Percentiles rank a stretch among this genome's conserved stretches.
Evolutionary conservation across 2,888 invertebrate species (phyloP).

Genomic region (Cristatella mucedo): DNA sequence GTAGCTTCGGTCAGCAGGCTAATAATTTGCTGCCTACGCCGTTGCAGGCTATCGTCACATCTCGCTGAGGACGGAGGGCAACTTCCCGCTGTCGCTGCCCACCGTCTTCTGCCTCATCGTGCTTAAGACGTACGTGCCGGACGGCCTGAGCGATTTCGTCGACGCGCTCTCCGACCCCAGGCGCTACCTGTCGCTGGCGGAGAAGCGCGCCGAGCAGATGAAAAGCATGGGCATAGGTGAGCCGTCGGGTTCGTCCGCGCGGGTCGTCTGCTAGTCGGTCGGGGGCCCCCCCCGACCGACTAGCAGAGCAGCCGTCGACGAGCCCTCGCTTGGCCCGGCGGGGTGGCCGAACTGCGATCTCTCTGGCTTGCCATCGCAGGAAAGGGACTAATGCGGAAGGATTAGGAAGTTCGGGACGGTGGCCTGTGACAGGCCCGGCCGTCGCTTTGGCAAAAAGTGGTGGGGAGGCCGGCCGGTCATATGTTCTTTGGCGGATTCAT

Average conservation of each 20-base stretch:
- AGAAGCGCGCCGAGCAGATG: constrained; percentile 76
- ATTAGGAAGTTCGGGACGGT: no score
- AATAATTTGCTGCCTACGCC: no score
- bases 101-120: constrained; percentile 98
- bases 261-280: neutral
- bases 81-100: constrained; percentile 94
- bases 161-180: constrained; percentile 82
- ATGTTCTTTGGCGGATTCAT: no score
- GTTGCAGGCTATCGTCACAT: constrained; percentile 81
- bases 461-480: no score
- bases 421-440: no score
- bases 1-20: no score
- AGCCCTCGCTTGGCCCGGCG: no score
- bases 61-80: constrained; percentile 88
- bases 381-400: no score
- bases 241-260: constrained; percentile 20
- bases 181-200: constrained; percentile 63
- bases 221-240: constrained; percentile 83
- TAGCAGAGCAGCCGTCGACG: no score
- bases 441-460: no score
- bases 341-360: no score
- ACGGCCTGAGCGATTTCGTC: constrained; percentile 96
- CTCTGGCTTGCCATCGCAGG: no score
- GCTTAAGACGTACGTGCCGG: constrained; percentile 97
- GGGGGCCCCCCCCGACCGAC: neutral